Conservation (phyloP, 1,140 invertebrate genomes). For the Zaprionus vittiger region DNA sequence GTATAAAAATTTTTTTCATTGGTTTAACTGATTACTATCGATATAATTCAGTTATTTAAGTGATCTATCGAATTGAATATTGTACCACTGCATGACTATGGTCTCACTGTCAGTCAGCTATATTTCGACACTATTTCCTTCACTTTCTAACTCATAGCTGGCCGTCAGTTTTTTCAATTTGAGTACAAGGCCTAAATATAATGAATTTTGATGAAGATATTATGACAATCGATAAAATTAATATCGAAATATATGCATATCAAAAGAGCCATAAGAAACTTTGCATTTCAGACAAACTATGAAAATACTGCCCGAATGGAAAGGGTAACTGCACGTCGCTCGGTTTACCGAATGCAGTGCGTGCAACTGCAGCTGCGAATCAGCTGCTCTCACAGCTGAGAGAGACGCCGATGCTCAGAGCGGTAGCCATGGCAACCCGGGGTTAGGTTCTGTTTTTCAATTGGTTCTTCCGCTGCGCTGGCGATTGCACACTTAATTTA, state of each 20-base stretch:
- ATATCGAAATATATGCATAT: too few relatives aligned
- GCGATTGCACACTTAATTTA: neutral
- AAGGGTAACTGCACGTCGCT: neutral
- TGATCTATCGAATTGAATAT: too few relatives aligned
- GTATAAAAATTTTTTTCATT: too few relatives aligned
- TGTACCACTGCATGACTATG: too few relatives aligned
- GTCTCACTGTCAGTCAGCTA: too few relatives aligned
- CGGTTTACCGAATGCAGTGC: neutral
- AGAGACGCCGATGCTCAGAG: neutral
- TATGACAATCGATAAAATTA: too few relatives aligned
- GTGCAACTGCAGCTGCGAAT: constrained; percentile 9
- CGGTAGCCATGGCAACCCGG: constrained; percentile 8
- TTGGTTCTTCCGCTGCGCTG: neutral
- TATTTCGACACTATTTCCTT: neutral
- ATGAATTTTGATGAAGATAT: too few relatives aligned
- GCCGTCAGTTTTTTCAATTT: too few relatives aligned
- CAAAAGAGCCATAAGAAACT: too few relatives aligned
- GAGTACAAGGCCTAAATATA: too few relatives aligned
- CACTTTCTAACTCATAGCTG: neutral
- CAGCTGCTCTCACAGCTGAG: constrained; percentile 23
- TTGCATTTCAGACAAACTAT: neutral
- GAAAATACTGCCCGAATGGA: neutral
- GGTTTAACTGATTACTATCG: too few relatives aligned
- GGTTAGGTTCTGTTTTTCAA: neutral
- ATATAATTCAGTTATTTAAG: too few relatives aligned